Evolutionary conservation across 2,113 vertebrate genomes (phyloP).

Genomic region (Hippopotamus amphibius): DNA sequence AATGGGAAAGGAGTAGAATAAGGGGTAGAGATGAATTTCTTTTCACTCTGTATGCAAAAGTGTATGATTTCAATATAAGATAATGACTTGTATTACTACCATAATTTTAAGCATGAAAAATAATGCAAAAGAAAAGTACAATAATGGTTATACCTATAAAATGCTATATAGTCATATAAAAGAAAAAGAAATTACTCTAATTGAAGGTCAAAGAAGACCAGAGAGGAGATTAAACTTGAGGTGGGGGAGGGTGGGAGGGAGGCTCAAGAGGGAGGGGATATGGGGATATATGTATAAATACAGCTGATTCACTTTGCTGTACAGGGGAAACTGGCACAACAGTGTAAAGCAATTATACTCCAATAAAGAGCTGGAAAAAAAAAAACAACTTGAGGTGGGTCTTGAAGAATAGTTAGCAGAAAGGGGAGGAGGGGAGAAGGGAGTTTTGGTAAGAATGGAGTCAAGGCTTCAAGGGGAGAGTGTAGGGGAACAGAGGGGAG

Average conservation of each 20-base stretch:
- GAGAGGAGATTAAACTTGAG: background rate
- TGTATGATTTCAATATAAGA: background rate
- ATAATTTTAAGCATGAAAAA: conserved; percentile 5
- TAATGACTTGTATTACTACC: background rate
- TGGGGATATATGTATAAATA: too few relatives aligned
- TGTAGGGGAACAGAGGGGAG: background rate
- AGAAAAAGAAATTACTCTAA: background rate
- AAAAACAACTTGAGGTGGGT: background rate
- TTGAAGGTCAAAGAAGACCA: background rate
- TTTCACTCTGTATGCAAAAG: background rate
- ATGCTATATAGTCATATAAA: background rate
- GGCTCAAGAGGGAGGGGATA: too few relatives aligned
- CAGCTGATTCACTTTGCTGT: too few relatives aligned
- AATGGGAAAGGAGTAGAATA: background rate
- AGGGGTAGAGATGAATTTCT: background rate
- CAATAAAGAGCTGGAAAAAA: too few relatives aligned
- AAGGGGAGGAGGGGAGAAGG: background rate
- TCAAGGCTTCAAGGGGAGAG: background rate
- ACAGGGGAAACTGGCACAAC: too few relatives aligned
- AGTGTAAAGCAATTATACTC: too few relatives aligned
- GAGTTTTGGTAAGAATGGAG: background rate
- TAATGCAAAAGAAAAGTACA: background rate
- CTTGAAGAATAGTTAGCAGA: background rate
- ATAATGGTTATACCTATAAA: background rate
- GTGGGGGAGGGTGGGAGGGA: background rate